Evolutionary conservation across 2,888 invertebrate species (phyloP).

Genomic region (Pherbina coryleti): DNA sequence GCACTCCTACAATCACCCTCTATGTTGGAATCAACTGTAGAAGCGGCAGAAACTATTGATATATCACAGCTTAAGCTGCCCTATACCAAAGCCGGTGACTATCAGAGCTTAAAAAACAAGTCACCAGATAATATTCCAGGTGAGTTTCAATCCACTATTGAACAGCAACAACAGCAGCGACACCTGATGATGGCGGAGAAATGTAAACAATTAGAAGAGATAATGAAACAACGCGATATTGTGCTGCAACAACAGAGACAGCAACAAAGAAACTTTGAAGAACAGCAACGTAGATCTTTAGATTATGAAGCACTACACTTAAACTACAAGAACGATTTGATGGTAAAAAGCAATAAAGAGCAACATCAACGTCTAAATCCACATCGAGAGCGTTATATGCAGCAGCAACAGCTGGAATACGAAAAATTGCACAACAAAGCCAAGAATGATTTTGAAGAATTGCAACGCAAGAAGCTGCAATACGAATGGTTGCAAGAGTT

Average conservation of each 20-base stretch:
- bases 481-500: background rate
- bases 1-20: background rate
- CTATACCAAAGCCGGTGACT: constrained; percentile 3
- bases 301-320: background rate
- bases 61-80: constrained; percentile 12
- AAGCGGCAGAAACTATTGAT: constrained; percentile 8
- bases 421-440: constrained; percentile 7
- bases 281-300: background rate
- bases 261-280: background rate
- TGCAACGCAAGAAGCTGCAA: background rate
- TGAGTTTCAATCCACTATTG: background rate
- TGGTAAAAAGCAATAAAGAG: background rate
- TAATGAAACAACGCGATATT: background rate
- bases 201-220: constrained; percentile 2
- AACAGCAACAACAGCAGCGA: constrained; percentile 3
- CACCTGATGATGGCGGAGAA: background rate
- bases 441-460: background rate
- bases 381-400: constrained; percentile 1
- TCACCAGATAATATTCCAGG: background rate
- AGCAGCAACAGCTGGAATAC: background rate
- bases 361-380: background rate
- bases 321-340: background rate
- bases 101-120: background rate
- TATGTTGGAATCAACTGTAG: background rate
- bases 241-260: background rate